Evolutionary conservation across 2,888 invertebrate species (phyloP).

Genomic region (Cryptops parisi): DNA sequence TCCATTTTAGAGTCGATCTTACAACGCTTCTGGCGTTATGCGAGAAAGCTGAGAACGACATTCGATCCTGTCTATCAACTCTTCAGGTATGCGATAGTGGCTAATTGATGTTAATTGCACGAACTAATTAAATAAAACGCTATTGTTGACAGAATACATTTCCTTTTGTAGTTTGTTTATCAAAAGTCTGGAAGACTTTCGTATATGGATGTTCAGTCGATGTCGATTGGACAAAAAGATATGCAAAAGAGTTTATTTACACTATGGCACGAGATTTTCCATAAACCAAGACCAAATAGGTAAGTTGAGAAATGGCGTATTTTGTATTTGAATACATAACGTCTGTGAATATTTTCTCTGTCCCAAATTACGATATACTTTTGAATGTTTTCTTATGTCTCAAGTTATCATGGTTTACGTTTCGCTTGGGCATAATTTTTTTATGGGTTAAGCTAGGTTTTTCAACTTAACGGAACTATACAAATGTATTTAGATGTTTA

Average conservation of each 20-base stretch:
- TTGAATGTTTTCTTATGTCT: no score
- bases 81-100: constrained; percentile 49
- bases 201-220: constrained; percentile 47
- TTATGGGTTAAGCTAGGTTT: no score
- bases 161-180: constrained; percentile 2
- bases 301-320: no score
- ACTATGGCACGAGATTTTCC: constrained; percentile 69
- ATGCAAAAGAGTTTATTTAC: constrained; percentile 65
- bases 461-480: no score
- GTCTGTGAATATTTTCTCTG: no score
- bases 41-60: constrained; percentile 73
- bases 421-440: no score
- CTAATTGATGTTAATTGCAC: no score
- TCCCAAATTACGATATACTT: no score
- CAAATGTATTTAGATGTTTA: no score
- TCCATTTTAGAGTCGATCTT: constrained; percentile 52
- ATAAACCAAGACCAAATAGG: no score
- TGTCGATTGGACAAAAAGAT: constrained; percentile 72
- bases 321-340: no score
- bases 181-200: constrained; percentile 28
- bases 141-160: not conserved
- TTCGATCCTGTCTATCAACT: constrained; percentile 78
- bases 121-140: not conserved
- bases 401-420: no score
- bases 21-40: constrained; percentile 59